Conservation (phyloP, 2,888 invertebrate genomes). For the Octonoba sinensis region DNA sequence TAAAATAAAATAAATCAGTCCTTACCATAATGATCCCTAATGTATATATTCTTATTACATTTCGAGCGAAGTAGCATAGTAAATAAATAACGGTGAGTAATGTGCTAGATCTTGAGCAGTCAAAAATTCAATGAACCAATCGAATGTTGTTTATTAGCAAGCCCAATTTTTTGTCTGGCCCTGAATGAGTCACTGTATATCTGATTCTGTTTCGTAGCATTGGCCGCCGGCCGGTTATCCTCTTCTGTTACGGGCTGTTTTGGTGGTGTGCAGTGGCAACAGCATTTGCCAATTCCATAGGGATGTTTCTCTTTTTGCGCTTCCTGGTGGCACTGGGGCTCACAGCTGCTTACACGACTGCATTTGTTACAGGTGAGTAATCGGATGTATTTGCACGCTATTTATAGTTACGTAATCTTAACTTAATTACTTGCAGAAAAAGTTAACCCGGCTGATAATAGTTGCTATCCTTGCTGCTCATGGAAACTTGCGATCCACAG, state of each 20-base stretch:
- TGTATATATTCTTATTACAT: no score
- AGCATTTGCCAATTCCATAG: constrained; percentile 3
- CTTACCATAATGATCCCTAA: no score
- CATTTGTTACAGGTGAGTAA: not conserved
- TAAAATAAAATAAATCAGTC: no score
- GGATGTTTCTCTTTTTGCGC: not conserved
- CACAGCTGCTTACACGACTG: constrained; percentile 2
- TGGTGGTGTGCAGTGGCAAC: constrained; percentile 3
- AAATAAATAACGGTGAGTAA: no score
- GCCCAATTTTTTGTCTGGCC: not conserved
- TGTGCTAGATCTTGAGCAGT: not conserved
- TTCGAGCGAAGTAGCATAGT: no score
- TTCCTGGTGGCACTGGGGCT: not conserved
- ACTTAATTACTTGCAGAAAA: no score
- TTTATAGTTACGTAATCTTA: not conserved
- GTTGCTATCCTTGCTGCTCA: no score
- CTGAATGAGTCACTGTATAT: not conserved
- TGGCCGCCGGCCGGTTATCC: constrained; percentile 8
- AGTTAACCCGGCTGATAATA: no score
- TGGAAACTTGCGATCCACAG: no score
- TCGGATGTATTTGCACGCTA: not conserved
- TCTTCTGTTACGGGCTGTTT: constrained; percentile 4
- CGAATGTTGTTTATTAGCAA: not conserved
- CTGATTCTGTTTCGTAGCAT: not conserved
- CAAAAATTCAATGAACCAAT: not conserved